Base-by-base conservation (phyloP, 2,888 invertebrate genomes). In the Amiota communis region DNA sequence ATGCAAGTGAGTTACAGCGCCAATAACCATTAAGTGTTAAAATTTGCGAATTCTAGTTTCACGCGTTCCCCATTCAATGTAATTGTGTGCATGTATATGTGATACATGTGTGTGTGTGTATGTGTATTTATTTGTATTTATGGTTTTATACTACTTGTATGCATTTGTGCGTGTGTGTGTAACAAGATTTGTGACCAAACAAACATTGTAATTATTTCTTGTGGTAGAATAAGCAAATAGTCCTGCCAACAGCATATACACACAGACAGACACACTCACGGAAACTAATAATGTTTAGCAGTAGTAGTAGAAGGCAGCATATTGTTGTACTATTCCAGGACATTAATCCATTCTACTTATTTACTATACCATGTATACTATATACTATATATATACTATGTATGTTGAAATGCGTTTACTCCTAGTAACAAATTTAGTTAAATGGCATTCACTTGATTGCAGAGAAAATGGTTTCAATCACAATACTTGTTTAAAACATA, bases 1-100 rank as follows among this genome's bases (percentile, higher is more conserved):
- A 48, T 53, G 63, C 46, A 70, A 64, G 59, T 72, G 61, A 73
- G 74, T 78, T 70, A 77, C 76, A 81, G 76, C 77, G 77, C 81
- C 83, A 85, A 83, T 83, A 81, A 77, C 82, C 84, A 85, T 83
- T 81, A 84, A 80, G 76, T 80, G 84, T 80, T 85, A 77, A 84
- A 84, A 80, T 77, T 82, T 80, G 78, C 76, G 76, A 76, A 78
- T 77, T 73, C 71, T 56, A 74, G 76, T 76, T 78, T 74, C 70
- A 72, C n/a, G 17, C 59, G 36, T 6, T 36, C 36, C 36, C 36
- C 36, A 36, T 36, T 20, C 12, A 12, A 59, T 20, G 20, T 59
- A 10, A 3, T n/a, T n/a, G 4, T 12, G 59, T 59, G 75, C 74
- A 11, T 8, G 59, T 13, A 4, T 12, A 20, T 59, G 75, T 74